phyloP scores from a whole-genome alignment of 1,140 invertebrate genomes.

The Brachionus calyciflorus region DNA sequence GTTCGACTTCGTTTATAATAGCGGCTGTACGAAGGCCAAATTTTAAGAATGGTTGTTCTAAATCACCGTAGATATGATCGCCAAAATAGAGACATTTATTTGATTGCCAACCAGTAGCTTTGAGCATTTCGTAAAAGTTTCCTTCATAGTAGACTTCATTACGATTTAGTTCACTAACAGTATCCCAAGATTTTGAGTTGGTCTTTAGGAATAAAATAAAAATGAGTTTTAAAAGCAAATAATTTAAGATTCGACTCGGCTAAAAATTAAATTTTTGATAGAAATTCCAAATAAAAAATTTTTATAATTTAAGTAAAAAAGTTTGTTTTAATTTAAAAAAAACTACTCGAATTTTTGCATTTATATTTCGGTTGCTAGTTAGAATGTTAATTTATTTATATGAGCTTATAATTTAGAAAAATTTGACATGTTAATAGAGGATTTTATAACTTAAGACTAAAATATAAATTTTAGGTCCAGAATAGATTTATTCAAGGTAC shows the following conservation, averaged over 20 bases:
- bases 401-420: too few species aligned
- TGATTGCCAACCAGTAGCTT: conserved; percentile 85
- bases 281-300: too few species aligned
- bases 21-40: conserved; percentile 95
- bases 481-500: too few species aligned
- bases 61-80: conserved; percentile 93
- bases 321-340: too few species aligned
- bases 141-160: conserved; percentile 90
- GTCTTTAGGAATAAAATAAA: conserved; percentile 58
- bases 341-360: too few species aligned
- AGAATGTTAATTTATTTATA: too few species aligned
- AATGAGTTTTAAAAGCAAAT: conserved; percentile 8
- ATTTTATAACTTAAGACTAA: too few species aligned
- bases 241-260: not conserved
- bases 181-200: conserved; percentile 81
- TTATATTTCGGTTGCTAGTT: too few species aligned
- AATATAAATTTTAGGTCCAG: too few species aligned
- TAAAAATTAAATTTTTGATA: too few species aligned
- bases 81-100: conserved; percentile 92
- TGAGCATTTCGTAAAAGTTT: conserved; percentile 68
- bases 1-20: conserved; percentile 92
- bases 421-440: too few species aligned
- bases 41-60: conserved; percentile 90
- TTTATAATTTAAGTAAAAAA: too few species aligned
- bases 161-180: conserved; percentile 78